Evolutionary conservation across 2,888 invertebrate genomes (phyloP), one percentile per base, ranked within the genome.

Genomic region (Biston stratarius): DNA sequence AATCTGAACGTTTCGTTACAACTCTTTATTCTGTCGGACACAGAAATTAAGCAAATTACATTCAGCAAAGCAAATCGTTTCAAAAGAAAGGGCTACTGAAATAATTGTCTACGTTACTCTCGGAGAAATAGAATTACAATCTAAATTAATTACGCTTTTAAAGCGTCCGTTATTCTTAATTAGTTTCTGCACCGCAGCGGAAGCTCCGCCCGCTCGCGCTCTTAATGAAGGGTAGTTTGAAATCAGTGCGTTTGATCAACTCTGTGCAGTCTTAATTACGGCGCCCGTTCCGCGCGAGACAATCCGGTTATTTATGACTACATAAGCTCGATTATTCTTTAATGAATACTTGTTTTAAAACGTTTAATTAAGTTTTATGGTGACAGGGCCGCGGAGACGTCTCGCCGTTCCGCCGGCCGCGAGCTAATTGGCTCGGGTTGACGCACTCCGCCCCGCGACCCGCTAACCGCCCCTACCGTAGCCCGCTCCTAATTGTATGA

Each of bases 331-430:
- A 94, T 94, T 94, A 94, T 94, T 94, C 94, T 94, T 94, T 94
- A 94, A 94, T 94, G 93, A 94, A 94, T 94, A 94, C 94, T 94
- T 94, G 94, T 94, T 94, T 94, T 94, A 94, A 94, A 94, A 92
- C 92, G 94, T 94, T 94, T 94, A 94, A 94, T 94, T 94, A 94
- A 94, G 94, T 94, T 94, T 94, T 94, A 94, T 94, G 92, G 94
- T 91, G 94, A 94, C 94, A 91, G 92, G 88, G 87, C 88, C 88
- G 91, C 88, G 87, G 83, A 85, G 85, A 82, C 84, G 91, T 90
- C 92, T 92, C 91, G 90, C 87, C 89, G 91, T 90, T 86, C 85
- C 88, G 90, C 89, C 90, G 91, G 93, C 92, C 93, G 89, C 94
- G 86, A 88, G 91, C 93, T 94, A 94, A 94, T 94, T 94, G 93